Base-by-base conservation (phyloP, 2,797 vertebrate genomes). In the Halcyon leucocephala region DNA sequence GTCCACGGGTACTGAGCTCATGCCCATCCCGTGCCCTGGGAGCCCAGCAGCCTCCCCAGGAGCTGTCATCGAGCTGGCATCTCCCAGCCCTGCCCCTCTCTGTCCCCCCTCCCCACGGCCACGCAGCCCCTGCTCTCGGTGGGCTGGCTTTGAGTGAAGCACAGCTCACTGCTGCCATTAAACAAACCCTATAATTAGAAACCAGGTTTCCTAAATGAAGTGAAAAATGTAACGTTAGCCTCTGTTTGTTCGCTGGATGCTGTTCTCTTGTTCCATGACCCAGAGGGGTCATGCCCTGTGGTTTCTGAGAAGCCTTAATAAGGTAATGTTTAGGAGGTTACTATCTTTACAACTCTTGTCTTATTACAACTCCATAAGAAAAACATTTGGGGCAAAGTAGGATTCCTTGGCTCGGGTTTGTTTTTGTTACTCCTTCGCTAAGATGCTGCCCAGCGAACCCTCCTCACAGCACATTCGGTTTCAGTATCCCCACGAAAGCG, bases 261-360 rank as follows among this genome's bases (percentile, higher is more conserved):
- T 97, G 97, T 97, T 96, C 86, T 96, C 98, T 96, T 98, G 97
- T 98, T 98, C 98, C 97, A 97, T 97, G 97, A 98, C 98, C 98
- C 94, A 97, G 96, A 97, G 90, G 96, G 97, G 97, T 97, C 97
- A 22, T 95, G 98, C 97, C 98, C 97, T 97, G 94, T 97, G 96
- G 93, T 98, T 97, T 97, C 97, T 87, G 97, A 98, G 98, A 98
- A 98, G 98, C 97, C 99, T 99, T 99, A 99, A 99, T 99, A 99
- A 99, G 99, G 99, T 98, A 99, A 99, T 99, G 99, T 99, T 99
- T 99, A 98, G 98, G 98, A 98, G 97, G 97, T 98, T 97, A 96
- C 97, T 97, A 96, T 97, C 97, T 98, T 98, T 97, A 98, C 96
- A 97, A 70, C 96, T 96, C 94, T 51, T 84, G 97, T 97, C 96